These are phyloP conservation scores for Nothoprocta perdicaria DNA, from an alignment of 2,113 vertebrate genomes.

Conservation along the genomic window DNA sequence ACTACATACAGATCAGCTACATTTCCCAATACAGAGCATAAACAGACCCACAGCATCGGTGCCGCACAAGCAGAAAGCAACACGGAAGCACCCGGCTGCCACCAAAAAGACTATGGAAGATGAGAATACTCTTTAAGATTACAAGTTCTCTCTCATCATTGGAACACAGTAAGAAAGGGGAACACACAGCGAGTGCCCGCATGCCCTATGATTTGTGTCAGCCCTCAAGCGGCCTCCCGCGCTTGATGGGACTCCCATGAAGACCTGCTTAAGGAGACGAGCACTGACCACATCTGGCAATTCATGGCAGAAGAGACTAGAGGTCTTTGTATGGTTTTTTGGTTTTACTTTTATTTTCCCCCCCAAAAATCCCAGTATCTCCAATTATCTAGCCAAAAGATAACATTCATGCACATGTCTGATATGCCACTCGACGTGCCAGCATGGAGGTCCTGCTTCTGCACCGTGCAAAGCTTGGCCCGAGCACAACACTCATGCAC, in stretches of 20 bases:
- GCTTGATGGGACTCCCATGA: background rate
- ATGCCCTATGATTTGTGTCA: background rate
- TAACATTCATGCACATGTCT: background rate
- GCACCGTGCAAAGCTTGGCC: background rate
- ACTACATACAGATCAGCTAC: background rate
- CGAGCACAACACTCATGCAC: background rate
- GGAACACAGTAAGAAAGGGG: background rate
- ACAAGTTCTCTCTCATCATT: background rate
- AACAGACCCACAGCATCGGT: rapidly evolving
- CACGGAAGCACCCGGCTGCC: background rate
- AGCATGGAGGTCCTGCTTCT: background rate
- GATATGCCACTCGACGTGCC: background rate
- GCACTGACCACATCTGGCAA: background rate
- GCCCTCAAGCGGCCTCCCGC: background rate
- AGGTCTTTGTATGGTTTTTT: background rate
- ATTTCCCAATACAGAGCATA: background rate
- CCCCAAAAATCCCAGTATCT: background rate
- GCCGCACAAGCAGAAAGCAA: background rate
- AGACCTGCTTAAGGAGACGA: background rate
- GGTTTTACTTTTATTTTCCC: background rate
- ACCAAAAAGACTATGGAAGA: background rate
- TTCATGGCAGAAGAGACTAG: no score
- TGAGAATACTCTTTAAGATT: background rate
- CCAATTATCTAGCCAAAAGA: background rate
- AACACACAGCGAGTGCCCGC: background rate